Conservation (phyloP, 2,888 invertebrate species). For the Chaitophorus viminalis region DNA sequence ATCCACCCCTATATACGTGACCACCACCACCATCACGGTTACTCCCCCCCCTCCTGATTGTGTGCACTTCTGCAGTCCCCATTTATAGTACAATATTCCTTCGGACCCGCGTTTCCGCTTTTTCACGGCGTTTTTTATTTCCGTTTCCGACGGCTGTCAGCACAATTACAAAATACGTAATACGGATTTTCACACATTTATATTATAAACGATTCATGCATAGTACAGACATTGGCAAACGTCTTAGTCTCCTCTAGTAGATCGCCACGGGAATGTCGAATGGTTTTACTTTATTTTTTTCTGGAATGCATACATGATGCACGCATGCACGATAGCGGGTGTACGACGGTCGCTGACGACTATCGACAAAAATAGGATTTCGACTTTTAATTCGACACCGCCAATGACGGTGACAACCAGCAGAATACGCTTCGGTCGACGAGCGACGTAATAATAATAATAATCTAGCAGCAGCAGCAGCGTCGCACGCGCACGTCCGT, state of each 20-base stretch:
- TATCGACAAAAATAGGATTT: conserved; percentile 2
- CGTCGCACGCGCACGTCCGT: background rate
- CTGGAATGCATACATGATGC: background rate
- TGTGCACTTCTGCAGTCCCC: background rate
- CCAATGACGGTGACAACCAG: background rate
- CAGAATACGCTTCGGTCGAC: conserved; percentile 13
- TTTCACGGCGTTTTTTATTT: background rate
- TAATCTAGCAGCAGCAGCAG: background rate
- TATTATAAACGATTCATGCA: background rate
- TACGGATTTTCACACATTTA: background rate
- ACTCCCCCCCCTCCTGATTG: no score
- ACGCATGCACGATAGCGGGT: no score
- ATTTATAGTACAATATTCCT: background rate
- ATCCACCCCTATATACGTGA: no score
- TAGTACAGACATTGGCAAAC: background rate
- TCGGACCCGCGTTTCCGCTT: background rate
- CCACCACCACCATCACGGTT: no score
- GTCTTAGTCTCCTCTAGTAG: background rate
- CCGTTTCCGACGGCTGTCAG: background rate
- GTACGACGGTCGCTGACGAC: background rate
- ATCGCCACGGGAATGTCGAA: background rate
- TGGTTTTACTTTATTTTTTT: background rate
- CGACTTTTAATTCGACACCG: background rate
- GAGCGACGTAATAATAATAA: background rate
- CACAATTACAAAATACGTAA: background rate